Evolutionary conservation across 2,888 invertebrate genomes (phyloP), one percentile per base, ranked within the genome.

Genomic region (Alviniconcha strummeri): DNA sequence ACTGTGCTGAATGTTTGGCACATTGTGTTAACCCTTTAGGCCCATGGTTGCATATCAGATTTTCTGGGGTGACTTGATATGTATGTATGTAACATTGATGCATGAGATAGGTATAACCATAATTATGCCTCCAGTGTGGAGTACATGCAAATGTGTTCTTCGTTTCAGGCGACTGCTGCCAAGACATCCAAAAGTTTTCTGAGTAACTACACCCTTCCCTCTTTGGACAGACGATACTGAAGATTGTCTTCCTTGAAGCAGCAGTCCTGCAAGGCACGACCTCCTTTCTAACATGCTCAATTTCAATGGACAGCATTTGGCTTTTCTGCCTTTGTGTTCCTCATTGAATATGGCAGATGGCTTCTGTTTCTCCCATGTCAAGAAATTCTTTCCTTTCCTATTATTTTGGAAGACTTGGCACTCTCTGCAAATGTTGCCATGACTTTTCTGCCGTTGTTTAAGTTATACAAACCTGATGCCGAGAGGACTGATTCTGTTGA

Each of bases 191-290:
- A 91, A 86, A 89, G 89, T 72, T 88, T 92, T 85, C 91, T 89
- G 84, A 89, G 89, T 83, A 90, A 90, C 79, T 91, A 91, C 85
- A 91, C 90, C 79, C 86, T 92, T 19, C 92, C 92, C 0, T 91
- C 91, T 11, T 85, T 92, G 82, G 91, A 91, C 85, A 84, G 89
- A 80, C 84, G 91, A 84, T 84, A 75, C 78, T 84, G 81, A 83
- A 64, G 60, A 52, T 60, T 56, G 78, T 56, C 36, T 67, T 83
- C 76, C 57, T 75, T 80, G 55, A 55, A 55, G 15, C 75, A 56
- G 9, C 57, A 11, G 11, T 77, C 57, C 57, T 57, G 15, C n/a
- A 54, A n/a, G 75, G 75, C 76, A 56, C 57, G 60, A 78, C 52
- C 78, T 64, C 60, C 78, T 64, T 52, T 78, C 19, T 13, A 57